Conservation (phyloP, 2,888 invertebrate species). For the Pristionchus maxplancki region DNA sequence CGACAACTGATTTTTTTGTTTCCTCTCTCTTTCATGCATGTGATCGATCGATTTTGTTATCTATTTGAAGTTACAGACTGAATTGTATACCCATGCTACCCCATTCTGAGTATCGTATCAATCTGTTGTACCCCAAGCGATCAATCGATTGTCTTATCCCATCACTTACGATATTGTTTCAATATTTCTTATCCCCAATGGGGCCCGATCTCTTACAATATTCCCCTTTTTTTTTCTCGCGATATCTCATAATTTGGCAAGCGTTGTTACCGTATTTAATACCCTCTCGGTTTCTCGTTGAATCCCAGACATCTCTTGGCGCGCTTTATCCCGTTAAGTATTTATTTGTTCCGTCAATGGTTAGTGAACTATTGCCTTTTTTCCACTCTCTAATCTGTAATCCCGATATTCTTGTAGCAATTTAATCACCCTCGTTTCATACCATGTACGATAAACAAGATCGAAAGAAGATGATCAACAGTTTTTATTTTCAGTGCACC, state of each 20-base stretch:
- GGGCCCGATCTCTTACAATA: slow-evolving; percentile 25
- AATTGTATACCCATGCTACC: too few relatives aligned
- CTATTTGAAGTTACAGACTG: too few relatives aligned
- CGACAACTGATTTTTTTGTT: not conserved
- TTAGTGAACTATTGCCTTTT: slow-evolving; percentile 4
- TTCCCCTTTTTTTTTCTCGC: slow-evolving; percentile 11
- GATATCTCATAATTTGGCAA: not conserved
- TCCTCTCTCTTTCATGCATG: not conserved
- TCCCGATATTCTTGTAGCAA: not conserved
- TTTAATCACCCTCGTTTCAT: not conserved
- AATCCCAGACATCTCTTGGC: not conserved
- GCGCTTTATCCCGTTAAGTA: slow-evolving; percentile 19
- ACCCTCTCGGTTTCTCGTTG: not conserved
- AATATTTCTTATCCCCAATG: too few relatives aligned
- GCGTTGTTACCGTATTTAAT: not conserved
- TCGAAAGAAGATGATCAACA: not conserved
- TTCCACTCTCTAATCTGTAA: not conserved
- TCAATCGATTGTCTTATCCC: too few relatives aligned
- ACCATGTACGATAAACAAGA: not conserved
- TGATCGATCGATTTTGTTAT: not conserved
- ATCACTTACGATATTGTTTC: too few relatives aligned
- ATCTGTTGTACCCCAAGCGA: too few relatives aligned
- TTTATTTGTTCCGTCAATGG: slow-evolving; percentile 1
- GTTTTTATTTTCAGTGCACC: slow-evolving; percentile 42
- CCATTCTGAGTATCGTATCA: too few relatives aligned